These are phyloP conservation scores for Misgurnus anguillicaudatus DNA, from an alignment of 2,113 vertebrate genomes.

Conservation along the genomic window DNA sequence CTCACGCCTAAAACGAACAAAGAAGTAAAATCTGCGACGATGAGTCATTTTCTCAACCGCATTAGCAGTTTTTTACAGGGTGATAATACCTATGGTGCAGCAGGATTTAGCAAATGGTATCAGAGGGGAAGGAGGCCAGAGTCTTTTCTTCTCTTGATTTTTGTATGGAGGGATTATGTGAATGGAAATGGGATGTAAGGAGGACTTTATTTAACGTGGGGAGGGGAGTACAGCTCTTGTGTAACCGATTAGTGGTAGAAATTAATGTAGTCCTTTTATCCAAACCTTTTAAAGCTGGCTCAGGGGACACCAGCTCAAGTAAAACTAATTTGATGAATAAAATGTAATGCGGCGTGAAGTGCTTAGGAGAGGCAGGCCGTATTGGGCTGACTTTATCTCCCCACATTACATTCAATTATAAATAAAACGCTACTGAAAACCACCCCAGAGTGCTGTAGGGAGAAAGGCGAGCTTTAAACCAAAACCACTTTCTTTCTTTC, in stretches of 20 bases:
- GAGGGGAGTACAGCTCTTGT: constrained; percentile 57
- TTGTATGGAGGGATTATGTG: constrained; percentile 38
- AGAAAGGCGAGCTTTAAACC: constrained; percentile 58
- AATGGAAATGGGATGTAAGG: constrained; percentile 32
- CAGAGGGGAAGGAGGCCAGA: constrained; percentile 19
- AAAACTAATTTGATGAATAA: constrained; percentile 79
- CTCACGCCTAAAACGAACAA: constrained; percentile 18
- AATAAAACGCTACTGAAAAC: constrained; percentile 70
- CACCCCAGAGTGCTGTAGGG: constrained; percentile 65
- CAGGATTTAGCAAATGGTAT: constrained; percentile 21
- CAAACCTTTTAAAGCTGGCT: constrained; percentile 74
- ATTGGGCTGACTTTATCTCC: constrained; percentile 69
- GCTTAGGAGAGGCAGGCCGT: constrained; percentile 64
- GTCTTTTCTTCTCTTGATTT: constrained; percentile 39
- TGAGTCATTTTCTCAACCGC: constrained; percentile 29
- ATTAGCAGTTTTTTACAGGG: constrained; percentile 30
- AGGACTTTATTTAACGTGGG: constrained; percentile 47
- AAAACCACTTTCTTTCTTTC: constrained; percentile 42
- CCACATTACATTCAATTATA: constrained; percentile 75
- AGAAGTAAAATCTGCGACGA: constrained; percentile 8
- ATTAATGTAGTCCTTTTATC: constrained; percentile 75
- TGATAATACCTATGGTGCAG: constrained; percentile 23
- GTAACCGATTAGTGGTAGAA: constrained; percentile 74
- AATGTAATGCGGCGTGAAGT: constrained; percentile 73
- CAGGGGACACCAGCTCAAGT: constrained; percentile 71